These are phyloP conservation scores for Oceanodroma tethys DNA, from an alignment of 2,113 vertebrate species.

Conservation along the genomic window DNA sequence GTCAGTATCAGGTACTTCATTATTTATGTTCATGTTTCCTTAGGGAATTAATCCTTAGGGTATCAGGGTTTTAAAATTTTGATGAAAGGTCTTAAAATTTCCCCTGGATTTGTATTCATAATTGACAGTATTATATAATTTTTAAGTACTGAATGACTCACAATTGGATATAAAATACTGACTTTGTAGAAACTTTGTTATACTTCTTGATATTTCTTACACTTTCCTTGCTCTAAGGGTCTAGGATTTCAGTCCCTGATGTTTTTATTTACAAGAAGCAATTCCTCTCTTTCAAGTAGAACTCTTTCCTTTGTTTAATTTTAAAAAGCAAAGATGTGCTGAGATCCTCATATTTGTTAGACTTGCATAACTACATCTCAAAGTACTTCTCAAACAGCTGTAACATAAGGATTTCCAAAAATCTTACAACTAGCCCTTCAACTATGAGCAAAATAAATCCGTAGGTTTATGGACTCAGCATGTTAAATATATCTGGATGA, in stretches of 20 bases:
- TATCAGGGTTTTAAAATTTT: not conserved
- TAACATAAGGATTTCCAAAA: slow-evolving; percentile 35
- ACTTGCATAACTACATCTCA: not conserved
- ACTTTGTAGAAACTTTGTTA: not conserved
- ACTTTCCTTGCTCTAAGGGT: not conserved
- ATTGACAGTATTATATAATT: not conserved
- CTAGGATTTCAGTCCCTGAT: not conserved
- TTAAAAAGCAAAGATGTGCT: not conserved
- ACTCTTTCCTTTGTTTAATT: not conserved
- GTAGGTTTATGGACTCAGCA: not conserved
- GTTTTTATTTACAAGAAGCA: not conserved
- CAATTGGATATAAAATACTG: not conserved
- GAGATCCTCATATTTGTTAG: not conserved
- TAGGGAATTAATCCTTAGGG: not conserved
- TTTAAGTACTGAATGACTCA: slow-evolving; percentile 7
- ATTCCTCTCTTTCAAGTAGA: not conserved
- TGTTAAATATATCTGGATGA: not conserved
- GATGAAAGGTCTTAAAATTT: not conserved
- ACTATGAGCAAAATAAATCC: slow-evolving; percentile 6
- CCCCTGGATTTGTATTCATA: not conserved
- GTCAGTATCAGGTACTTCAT: not conserved
- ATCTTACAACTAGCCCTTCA: not conserved
- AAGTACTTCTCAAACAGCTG: slow-evolving; percentile 17
- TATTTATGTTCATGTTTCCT: not conserved
- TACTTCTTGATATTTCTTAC: not conserved